Percentiles rank a stretch among this genome's conserved stretches.
phyloP scores from a whole-genome alignment of 1,140 invertebrate species.

The Dolichoris vasculosae region DNA sequence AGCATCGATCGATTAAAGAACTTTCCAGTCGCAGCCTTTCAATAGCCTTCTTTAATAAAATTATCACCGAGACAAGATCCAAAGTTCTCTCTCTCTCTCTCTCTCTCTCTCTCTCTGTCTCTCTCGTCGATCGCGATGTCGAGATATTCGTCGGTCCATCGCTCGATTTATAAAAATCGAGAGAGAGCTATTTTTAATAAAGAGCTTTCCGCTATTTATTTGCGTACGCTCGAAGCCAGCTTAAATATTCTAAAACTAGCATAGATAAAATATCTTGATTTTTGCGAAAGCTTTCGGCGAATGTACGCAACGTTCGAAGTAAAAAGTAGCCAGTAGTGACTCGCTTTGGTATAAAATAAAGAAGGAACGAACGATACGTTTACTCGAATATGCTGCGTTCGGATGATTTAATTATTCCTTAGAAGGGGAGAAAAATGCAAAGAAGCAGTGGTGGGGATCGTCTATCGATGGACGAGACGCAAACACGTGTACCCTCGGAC shows the following conservation, averaged over 20 bases:
- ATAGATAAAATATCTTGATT: too few relatives aligned
- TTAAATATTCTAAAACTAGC: too few relatives aligned
- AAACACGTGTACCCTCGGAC: constrained; percentile 49
- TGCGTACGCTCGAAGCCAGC: too few relatives aligned
- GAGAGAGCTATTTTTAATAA: too few relatives aligned
- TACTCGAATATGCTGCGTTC: background rate
- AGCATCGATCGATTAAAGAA: constrained; percentile 66
- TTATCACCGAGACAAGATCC: background rate
- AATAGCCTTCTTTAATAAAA: constrained; percentile 6
- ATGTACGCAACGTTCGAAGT: background rate
- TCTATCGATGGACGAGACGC: constrained; percentile 46
- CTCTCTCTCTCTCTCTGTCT: too few relatives aligned
- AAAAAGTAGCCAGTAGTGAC: background rate
- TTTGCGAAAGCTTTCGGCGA: too few relatives aligned
- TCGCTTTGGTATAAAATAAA: background rate
- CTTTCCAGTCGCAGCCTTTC: constrained; percentile 61
- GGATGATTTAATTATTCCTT: constrained; percentile 32
- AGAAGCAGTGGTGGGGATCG: constrained; percentile 7
- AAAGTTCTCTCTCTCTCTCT: background rate
- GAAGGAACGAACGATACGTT: background rate
- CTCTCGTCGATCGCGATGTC: too few relatives aligned
- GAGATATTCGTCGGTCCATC: too few relatives aligned
- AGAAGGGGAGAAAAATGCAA: background rate
- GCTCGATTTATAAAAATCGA: too few relatives aligned
- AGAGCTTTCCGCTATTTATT: too few relatives aligned